Base-by-base conservation (phyloP, 1,140 invertebrate species). In the Drosophila mayri region DNA sequence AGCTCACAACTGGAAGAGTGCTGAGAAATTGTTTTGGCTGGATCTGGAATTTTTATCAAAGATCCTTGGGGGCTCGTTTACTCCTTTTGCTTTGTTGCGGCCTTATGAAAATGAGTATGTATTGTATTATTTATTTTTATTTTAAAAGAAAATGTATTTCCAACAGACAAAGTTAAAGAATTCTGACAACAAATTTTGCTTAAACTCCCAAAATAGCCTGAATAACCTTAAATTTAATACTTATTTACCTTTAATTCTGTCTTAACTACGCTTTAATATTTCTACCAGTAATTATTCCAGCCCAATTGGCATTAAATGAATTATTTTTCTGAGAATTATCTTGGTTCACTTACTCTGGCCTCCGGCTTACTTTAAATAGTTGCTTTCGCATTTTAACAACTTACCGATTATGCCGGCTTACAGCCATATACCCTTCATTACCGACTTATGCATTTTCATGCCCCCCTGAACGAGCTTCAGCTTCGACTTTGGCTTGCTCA, bases 21-120 rank as follows among this genome's bases (percentile, higher is more conserved):
- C 46, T 70, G 66, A 54, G 40, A 70, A 70, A 70, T 70, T 66
- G 66, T 70, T 70, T 70, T 70, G 66, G 62, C 47, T 70, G 66
- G 18, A 54, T 46, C 40, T 44, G 66, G 66, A 47, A 66, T 66
- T 66, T 47, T 18, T 40, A 35, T 11, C 66, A 40, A 18, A 54
- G 38, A 55, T 50, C 62, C 62, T 67, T 37, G 47, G 38, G 46
- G 46, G 66, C 32, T 54, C 38, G 16, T 46, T 70, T 38, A 65
- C 63, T 54, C 47, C 63, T 54, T 38, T 32, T n/a, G 10, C 62
- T 66, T 52, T 67, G 66, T 18, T 54, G 63, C 22, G 62, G 47
- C 8, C 50, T 22, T 16, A 54, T 41, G 16, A n/a, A 30, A 37
- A 22, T 38, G 16, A 22, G 43, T 14, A 9, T 22, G 12, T 46